Base-by-base conservation (phyloP, 2,113 vertebrate genomes). In the Pogona vitticeps region DNA sequence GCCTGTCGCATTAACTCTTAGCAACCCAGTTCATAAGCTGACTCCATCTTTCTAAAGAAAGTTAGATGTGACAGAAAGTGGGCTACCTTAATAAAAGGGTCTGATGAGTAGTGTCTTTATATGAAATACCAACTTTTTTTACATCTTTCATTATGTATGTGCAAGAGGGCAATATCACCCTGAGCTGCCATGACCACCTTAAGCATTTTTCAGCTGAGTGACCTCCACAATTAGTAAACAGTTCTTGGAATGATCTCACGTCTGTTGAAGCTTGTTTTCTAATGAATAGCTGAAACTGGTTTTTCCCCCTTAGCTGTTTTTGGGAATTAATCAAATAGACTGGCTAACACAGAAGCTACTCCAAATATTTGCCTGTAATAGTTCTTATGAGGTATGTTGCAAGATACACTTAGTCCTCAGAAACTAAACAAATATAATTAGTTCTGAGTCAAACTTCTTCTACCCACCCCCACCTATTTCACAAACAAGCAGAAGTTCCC, bases 401-500 rank as follows among this genome's bases (percentile, higher is more conserved):
- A 67, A 89, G 81, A 61, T 81, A 72, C 76, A 38, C 38, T 70
- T 40, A 7, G 40, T 71, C 33, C 68, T 77, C 33, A 82, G 63
- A 91, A 90, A 86, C 1, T 3, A 58, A 40, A 63, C 13, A 83
- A 56, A 86, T 31, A 80, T 58, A 91, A 42, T 56, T 85, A 86
- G 85, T 4, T 65, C 17, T 13, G 0, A 87, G 63, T 87, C 1
- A 17, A 82, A 90, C 79, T 12, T 68, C 77, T 87, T 75, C 77
- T 81, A 88, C 38, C 17, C 1, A 0, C 72, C 52, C 72, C 52
- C 59, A 77, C 73, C 87, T 82, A 40, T 90, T 84, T 81, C 58
- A 86, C 76, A 86, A 67, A 15, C 42, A n/a, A 78, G 23, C 88
- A 89, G 89, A 52, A 26, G 82, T 67, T 91, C 89, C 80, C 71